Base-by-base conservation (phyloP, 2,888 invertebrate genomes). In the Agonum fuliginosum region DNA sequence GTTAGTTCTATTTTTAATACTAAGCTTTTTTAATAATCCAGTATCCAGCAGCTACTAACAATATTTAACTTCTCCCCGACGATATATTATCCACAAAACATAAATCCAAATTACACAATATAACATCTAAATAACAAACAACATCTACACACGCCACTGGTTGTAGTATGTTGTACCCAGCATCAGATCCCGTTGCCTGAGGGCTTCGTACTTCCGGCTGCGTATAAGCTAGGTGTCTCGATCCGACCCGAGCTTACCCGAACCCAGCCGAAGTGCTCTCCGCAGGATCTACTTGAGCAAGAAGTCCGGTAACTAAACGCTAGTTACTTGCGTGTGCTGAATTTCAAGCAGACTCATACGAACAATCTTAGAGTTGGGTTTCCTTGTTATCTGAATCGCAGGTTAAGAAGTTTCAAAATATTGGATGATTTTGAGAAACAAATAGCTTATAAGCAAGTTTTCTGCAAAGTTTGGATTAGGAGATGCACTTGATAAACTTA, bases 271-370 rank as follows among this genome's bases (percentile, higher is more conserved):
- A 34, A 48, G 51, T 69, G 20, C 48, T 34, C 71, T 37, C 19
- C 17, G 27, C 27, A 51, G 46, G 30, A 20, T 54, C 54, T 54
- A 54, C 54, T 54, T 20, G 30, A 72, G 71, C 71, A 72, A 72
- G 51, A 51, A 72, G 51, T 72, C 48, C 71, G 51, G 51, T 51
- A 72, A 51, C 71, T 72, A 72, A 72, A 72, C 54, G 51, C 30
- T 72, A 20, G 71, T 27, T 72, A 48, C 51, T n/a, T 30, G 51
- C 71, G 71, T 72, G 71, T 12, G 14, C 19, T 54, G 71, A 72
- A 72, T 72, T 72, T 72, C 37, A 69, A 69, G 12, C 27, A 37
- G 43, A 51, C 20, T 72, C 54, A 19, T 48, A 72, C 12, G 54
- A 69, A 43, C 69, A 43, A 41, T 69, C 46, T 69, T 22, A 41